Percentiles rank a stretch among this genome's conserved stretches.
Conservation (phyloP, 2,113 vertebrate species). For the Embiotoca jacksoni region DNA sequence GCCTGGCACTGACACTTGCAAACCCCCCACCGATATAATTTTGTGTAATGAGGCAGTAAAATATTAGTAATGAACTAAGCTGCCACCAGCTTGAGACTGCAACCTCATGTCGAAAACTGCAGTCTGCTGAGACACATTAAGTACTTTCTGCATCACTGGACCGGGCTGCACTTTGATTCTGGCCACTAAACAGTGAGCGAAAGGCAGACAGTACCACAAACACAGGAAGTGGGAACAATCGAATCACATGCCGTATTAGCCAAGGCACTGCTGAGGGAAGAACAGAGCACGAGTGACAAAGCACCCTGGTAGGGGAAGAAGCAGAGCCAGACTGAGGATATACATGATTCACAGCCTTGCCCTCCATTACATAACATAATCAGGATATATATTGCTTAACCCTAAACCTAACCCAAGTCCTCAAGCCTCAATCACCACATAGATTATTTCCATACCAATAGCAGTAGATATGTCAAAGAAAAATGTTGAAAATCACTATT, state of each 20-base stretch:
- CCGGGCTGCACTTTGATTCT: slow-evolving; percentile 30
- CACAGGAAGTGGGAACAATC: slow-evolving; percentile 14
- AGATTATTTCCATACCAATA: too few species aligned
- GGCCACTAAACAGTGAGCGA: slow-evolving; percentile 20
- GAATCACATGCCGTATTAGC: slow-evolving; percentile 39
- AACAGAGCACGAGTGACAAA: slow-evolving; percentile 2
- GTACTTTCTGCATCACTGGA: slow-evolving; percentile 15
- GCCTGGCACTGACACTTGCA: slow-evolving; percentile 10
- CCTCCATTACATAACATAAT: background rate
- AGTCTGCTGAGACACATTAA: slow-evolving; percentile 24
- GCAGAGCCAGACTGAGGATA: too few species aligned
- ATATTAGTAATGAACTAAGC: slow-evolving; percentile 28
- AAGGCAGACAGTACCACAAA: background rate
- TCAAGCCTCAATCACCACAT: too few species aligned
- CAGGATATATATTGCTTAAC: too few species aligned
- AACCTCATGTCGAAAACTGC: background rate
- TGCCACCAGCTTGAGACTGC: slow-evolving; percentile 7
- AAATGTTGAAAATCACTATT: too few species aligned
- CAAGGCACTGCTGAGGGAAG: slow-evolving; percentile 3
- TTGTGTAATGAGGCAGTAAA: slow-evolving; percentile 24
- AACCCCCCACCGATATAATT: slow-evolving; percentile 15
- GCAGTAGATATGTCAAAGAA: too few species aligned
- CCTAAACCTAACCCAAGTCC: too few species aligned
- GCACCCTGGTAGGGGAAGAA: too few species aligned
- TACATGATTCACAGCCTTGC: background rate